A percentile compares a stretch with the other conserved stretches of the same genome.
Evolutionary conservation across 2,888 invertebrate species (phyloP).

Genomic region (Anoncus sp.): DNA sequence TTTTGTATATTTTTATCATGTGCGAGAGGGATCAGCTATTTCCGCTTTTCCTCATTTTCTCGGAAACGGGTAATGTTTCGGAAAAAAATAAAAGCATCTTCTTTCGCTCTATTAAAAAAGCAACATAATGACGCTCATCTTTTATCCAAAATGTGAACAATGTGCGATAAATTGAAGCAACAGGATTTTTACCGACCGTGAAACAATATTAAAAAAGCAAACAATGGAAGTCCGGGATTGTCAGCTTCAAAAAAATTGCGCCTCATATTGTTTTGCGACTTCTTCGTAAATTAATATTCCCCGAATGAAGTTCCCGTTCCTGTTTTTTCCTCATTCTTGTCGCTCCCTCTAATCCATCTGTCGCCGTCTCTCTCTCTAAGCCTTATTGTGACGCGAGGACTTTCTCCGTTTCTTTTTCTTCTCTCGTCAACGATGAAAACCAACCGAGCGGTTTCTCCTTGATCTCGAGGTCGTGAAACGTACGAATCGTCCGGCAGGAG

Average conservation of each 20-base stretch:
- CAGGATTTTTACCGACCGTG: too few relatives aligned
- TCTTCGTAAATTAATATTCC: constrained; percentile 50
- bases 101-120: too few relatives aligned
- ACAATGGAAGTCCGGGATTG: background rate
- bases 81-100: too few relatives aligned
- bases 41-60: too few relatives aligned
- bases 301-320: constrained; percentile 57
- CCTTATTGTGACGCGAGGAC: constrained; percentile 32
- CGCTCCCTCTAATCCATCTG: background rate
- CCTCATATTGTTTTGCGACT: constrained; percentile 46
- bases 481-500: constrained; percentile 49
- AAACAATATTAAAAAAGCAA: constrained; percentile 9
- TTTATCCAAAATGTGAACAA: too few relatives aligned
- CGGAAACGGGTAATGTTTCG: too few relatives aligned
- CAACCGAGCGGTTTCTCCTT: constrained; percentile 48
- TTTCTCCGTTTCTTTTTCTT: constrained; percentile 20
- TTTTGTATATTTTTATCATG: too few relatives aligned
- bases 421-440: constrained; percentile 52
- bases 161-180: too few relatives aligned
- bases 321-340: constrained; percentile 26
- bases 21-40: too few relatives aligned
- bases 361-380: constrained; percentile 29
- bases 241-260: constrained; percentile 11
- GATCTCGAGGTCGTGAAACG: constrained; percentile 55
- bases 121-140: too few relatives aligned